Percentiles rank a stretch among this genome's conserved stretches.
phyloP scores from a whole-genome alignment of 1,140 invertebrate genomes.

The Lepidurus arcticus region DNA sequence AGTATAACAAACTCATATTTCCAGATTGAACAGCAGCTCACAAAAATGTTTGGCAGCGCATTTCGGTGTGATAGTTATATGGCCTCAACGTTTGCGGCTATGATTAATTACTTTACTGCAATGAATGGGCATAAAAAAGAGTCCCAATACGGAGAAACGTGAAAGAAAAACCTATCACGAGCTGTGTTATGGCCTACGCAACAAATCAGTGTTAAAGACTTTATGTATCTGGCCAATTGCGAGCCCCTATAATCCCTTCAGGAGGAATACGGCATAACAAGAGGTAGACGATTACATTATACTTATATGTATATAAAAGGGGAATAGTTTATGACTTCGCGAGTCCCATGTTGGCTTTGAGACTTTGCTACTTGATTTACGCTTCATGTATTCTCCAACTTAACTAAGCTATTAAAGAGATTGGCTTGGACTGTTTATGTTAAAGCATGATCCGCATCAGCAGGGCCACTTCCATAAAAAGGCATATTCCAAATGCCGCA shows the following conservation, averaged over 20 bases:
- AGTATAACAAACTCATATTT: background rate
- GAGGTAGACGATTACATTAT: too few relatives aligned
- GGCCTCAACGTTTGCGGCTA: too few relatives aligned
- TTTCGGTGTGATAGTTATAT: background rate
- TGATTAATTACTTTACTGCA: too few relatives aligned
- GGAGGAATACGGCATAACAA: too few relatives aligned
- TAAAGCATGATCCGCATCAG: constrained; percentile 12
- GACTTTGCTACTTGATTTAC: constrained; percentile 11
- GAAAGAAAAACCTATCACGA: background rate
- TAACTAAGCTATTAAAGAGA: constrained; percentile 20
- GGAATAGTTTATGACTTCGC: background rate
- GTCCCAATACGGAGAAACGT: background rate
- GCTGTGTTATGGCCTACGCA: background rate
- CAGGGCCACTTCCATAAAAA: constrained; percentile 18
- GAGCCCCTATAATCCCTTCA: too few relatives aligned
- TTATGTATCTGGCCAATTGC: background rate
- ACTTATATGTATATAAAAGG: background rate
- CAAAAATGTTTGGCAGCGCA: background rate
- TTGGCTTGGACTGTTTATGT: constrained; percentile 8
- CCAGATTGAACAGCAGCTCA: background rate
- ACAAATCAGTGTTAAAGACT: background rate
- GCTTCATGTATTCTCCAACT: constrained; percentile 14
- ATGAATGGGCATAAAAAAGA: background rate
- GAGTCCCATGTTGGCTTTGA: background rate
- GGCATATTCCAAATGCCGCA: constrained; percentile 9